Base-by-base conservation (phyloP, 1,140 invertebrate genomes). In the Anastatus disparis region DNA sequence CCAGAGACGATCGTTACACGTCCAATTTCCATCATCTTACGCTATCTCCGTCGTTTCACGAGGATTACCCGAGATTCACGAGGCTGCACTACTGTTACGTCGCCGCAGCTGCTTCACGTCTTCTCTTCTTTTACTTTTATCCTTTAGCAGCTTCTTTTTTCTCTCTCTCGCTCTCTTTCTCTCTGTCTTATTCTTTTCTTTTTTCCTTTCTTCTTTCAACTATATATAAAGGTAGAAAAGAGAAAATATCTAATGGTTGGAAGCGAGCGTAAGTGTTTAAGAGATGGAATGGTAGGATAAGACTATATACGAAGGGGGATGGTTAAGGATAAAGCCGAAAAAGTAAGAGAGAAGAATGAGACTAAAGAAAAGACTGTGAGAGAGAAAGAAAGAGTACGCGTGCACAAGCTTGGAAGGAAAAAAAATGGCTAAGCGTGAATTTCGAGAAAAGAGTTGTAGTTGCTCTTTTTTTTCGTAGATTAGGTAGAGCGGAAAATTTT, bases 21-120 rank as follows among this genome's bases (percentile, higher is more conserved):
- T 68, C 24, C 66, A 68, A 50, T 68, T 68, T 68, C 55, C 55
- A 59, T 59, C 55, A 68, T 68, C 44, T 68, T 17, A 24, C 50
- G 35, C 63, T 53, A 40, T 65, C 50, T 42, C 22, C 64, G 26
- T 35, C 38, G 52, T 58, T 66, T 67, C 64, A 26, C 64, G 40
- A 27, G 46, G 64, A 67, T 67, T 67, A 67, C 38, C 64, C 50
- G 48, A 67, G 64, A 67, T 58, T 67, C 64, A 52, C 24, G 44
- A 53, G 24, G n/a, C n/a, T n/a, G n/a, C n/a, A n/a, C n/a, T n/a
- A n/a, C 53, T 58, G 17, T 17, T 20, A 10, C 24, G 31, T 10
- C 40, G 13, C 44, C 27, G 27, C 24, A 50, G 67, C 26, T 31
- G 56, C 38, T 46, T 40, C 29, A 13, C 20, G 29, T 29, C 12